phyloP scores from a whole-genome alignment of 2,113 vertebrate species.

The Corythoichthys haematopterus region DNA sequence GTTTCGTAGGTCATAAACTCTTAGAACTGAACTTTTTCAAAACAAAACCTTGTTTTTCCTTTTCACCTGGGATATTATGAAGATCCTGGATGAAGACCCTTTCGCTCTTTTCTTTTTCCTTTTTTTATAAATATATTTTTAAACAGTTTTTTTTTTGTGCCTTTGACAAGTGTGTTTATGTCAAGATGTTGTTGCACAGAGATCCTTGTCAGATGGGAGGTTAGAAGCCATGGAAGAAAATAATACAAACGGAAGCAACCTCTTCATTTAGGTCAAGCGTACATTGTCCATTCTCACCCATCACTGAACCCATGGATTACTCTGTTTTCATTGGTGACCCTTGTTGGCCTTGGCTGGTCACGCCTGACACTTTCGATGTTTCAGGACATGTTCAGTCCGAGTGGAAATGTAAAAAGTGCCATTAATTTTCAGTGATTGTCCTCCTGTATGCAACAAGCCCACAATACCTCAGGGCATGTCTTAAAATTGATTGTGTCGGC shows the following conservation, averaged over 20 bases:
- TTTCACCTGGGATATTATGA: slow-evolving; percentile 40
- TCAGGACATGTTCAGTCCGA: slow-evolving; percentile 26
- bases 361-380: slow-evolving; percentile 29
- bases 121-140: slow-evolving; percentile 13
- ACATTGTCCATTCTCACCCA: slow-evolving; percentile 9
- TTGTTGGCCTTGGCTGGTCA: slow-evolving; percentile 28
- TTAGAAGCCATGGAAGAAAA: slow-evolving; percentile 44
- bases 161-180: slow-evolving; percentile 40
- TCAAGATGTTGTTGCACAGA: slow-evolving; percentile 42
- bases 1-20: slow-evolving; percentile 7
- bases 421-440: slow-evolving; percentile 43
- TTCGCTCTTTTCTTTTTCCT: neutral
- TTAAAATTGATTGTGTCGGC: neutral
- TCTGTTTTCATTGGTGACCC: slow-evolving; percentile 16
- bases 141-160: slow-evolving; percentile 2
- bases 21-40: neutral
- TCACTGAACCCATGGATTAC: slow-evolving; percentile 9
- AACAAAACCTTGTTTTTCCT: slow-evolving; percentile 47
- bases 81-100: slow-evolving; percentile 16
- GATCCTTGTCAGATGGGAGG: slow-evolving; percentile 34
- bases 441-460: slow-evolving; percentile 32
- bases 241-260: slow-evolving; percentile 9
- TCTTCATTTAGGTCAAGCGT: slow-evolving; percentile 17
- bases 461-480: slow-evolving; percentile 53
- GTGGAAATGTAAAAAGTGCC: slow-evolving; percentile 56